Percentiles rank a stretch among this genome's conserved stretches.
These are phyloP conservation scores for Chlorodrepanis virens DNA, from an alignment of 2,113 vertebrate genomes.

Conservation along the genomic window DNA sequence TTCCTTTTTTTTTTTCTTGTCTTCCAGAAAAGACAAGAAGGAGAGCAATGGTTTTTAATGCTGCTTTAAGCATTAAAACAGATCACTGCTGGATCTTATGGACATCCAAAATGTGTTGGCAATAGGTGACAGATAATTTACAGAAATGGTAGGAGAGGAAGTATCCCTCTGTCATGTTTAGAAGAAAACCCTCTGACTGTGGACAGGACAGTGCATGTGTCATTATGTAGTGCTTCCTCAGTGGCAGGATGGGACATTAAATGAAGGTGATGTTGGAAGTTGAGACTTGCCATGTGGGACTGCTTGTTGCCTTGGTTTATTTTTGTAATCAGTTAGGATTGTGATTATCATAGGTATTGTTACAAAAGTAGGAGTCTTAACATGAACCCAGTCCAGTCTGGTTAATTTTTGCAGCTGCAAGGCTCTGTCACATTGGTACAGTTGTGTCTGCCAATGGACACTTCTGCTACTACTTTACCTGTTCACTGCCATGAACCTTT, in stretches of 20 bases:
- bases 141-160: not conserved
- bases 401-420: not conserved
- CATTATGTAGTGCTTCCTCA: not conserved
- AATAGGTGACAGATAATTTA: not conserved
- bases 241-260: not conserved
- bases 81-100: not conserved
- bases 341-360: not conserved
- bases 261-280: not conserved
- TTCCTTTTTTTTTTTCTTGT: not conserved
- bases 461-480: not conserved
- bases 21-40: not conserved
- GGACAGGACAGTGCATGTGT: not conserved
- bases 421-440: not conserved
- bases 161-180: not conserved
- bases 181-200: rapidly evolving
- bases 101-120: not conserved
- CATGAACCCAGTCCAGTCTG: not conserved
- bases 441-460: not conserved
- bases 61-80: not conserved
- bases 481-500: not conserved
- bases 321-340: not conserved
- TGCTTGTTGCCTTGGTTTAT: not conserved
- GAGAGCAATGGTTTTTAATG: not conserved
- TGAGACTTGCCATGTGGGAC: not conserved
- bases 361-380: not conserved